Evolutionary conservation across 2,113 vertebrate species (phyloP).

Genomic region (Tiliqua scincoides): DNA sequence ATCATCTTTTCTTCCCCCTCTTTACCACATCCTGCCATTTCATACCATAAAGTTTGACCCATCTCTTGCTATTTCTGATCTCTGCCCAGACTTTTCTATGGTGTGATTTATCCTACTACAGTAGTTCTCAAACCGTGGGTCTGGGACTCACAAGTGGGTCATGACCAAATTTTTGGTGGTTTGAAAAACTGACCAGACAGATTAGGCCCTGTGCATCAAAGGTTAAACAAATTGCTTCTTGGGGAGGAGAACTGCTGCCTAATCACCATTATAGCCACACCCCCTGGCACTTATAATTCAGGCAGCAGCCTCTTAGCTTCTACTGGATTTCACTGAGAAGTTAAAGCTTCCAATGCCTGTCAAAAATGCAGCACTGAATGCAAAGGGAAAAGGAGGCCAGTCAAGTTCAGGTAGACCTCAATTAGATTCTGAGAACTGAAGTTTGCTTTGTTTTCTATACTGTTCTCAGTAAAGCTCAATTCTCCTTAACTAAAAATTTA

Average conservation of each 20-base stretch:
- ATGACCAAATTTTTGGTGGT: too few species aligned
- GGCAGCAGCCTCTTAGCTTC: too few species aligned
- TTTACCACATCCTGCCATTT: constrained; percentile 1
- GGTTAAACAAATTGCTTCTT: too few species aligned
- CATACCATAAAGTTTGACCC: not conserved
- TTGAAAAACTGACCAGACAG: too few species aligned
- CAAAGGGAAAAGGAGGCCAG: not conserved
- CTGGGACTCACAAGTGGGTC: too few species aligned
- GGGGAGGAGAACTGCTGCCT: too few species aligned
- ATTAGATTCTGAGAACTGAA: not conserved
- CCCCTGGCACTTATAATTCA: too few species aligned
- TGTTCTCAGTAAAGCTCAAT: not conserved
- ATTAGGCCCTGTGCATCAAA: too few species aligned
- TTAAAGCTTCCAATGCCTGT: not conserved
- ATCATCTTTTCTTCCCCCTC: not conserved
- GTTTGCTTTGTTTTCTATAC: not conserved
- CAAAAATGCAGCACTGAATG: constrained; percentile 25
- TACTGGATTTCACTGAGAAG: not conserved
- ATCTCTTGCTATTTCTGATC: not conserved
- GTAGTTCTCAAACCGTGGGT: too few species aligned
- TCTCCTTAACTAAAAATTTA: not conserved
- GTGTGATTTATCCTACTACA: not conserved
- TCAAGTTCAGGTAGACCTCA: not conserved
- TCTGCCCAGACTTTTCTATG: not conserved
- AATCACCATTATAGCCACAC: too few species aligned